Conservation (phyloP, 2,888 invertebrate genomes). For the Atethmia centrago region DNA sequence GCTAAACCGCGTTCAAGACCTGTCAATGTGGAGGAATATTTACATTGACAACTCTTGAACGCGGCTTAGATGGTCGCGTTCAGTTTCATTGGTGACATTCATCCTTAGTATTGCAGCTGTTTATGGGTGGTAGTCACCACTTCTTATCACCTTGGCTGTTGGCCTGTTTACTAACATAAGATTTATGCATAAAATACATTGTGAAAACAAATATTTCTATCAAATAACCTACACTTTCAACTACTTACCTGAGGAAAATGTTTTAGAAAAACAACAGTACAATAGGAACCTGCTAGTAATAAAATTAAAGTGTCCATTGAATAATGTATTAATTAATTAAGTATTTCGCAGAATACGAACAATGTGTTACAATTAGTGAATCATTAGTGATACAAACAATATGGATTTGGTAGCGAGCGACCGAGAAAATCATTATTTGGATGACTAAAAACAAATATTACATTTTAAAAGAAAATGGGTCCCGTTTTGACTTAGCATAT, state of each 20-base stretch:
- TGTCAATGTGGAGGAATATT: no score
- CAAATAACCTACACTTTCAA: neutral
- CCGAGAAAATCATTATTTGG: neutral
- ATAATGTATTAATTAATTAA: neutral
- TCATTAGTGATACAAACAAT: neutral
- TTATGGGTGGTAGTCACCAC: no score
- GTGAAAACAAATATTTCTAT: neutral
- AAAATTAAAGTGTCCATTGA: slow-evolving; percentile 14
- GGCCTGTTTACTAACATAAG: neutral
- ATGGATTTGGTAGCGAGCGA: neutral
- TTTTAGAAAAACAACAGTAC: neutral
- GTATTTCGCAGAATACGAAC: neutral
- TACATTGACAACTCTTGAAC: no score
- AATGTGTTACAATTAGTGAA: neutral
- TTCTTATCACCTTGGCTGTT: neutral
- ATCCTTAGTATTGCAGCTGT: no score
- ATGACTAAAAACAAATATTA: neutral
- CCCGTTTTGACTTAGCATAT: no score
- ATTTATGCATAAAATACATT: neutral
- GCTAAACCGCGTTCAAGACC: no score
- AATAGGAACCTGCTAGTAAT: neutral
- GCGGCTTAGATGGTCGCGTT: no score
- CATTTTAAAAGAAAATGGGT: no score
- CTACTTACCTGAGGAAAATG: slow-evolving; percentile 4
- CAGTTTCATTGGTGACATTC: no score